A percentile compares a stretch with the other conserved stretches of the same genome.
Conservation (phyloP, 1,140 invertebrate genomes). For the Drosophila sproati region DNA sequence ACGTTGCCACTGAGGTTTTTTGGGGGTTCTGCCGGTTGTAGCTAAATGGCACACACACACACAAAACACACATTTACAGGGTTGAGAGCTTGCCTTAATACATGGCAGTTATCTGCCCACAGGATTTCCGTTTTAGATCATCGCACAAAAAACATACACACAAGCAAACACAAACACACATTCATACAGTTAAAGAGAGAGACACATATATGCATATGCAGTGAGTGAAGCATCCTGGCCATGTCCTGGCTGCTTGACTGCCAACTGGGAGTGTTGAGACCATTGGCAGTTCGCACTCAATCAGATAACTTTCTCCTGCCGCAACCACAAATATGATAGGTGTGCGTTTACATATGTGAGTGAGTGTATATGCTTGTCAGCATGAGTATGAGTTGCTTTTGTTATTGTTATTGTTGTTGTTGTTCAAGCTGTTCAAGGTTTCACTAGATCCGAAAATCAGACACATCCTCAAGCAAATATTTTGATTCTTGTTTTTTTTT, state of each 20-base stretch:
- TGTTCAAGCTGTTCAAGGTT: background rate
- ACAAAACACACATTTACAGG: background rate
- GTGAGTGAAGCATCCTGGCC: slow-evolving; percentile 13
- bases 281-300: slow-evolving; percentile 79
- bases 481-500: background rate
- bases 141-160: slow-evolving; percentile 55
- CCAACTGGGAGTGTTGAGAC: slow-evolving; percentile 43
- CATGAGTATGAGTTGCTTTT: slow-evolving; percentile 1
- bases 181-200: slow-evolving; percentile 2
- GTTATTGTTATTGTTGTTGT: background rate
- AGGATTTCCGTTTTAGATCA: slow-evolving; percentile 84
- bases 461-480: background rate
- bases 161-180: slow-evolving; percentile 32
- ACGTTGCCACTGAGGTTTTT: slow-evolving; percentile 33
- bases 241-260: slow-evolving; percentile 34
- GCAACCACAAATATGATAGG: slow-evolving; percentile 57
- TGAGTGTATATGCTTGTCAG: background rate
- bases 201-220: slow-evolving; percentile 3
- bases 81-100: slow-evolving; percentile 41
- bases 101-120: slow-evolving; percentile 79
- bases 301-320: slow-evolving; percentile 74
- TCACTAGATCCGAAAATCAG: background rate
- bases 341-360: background rate
- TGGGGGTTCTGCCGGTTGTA: slow-evolving; percentile 14
- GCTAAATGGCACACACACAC: slow-evolving; percentile 40